Evolutionary conservation across 2,797 vertebrate species (phyloP), one percentile per base, ranked within the genome.

Genomic region (Nyctibius grandis): DNA sequence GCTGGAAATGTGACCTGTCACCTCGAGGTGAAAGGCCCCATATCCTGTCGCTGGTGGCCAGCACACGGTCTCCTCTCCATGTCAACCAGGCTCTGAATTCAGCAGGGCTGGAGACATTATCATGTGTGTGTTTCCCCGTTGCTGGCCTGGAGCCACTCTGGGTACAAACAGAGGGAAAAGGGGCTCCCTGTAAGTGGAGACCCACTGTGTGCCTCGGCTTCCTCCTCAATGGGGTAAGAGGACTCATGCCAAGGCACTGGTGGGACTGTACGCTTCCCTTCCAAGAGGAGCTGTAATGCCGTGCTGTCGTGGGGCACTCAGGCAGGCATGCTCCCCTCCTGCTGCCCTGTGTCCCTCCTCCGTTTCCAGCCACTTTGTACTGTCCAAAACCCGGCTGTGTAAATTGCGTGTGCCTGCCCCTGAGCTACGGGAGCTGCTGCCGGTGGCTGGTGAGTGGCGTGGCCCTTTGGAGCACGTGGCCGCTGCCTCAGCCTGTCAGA

Each of bases 381-480:
- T 0, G 51, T 31, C 29, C 64, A 12, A 85, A 60, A 8, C 9
- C 4, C 1, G 0, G 1, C 17, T 4, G 3, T 63, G 75, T 29
- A 57, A 26, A 2, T 7, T 20, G 26, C 4, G 4, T 42, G 42
- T 31, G 5, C 26, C 56, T 61, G 34, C 78, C 33, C 82, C 1
- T 4, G 70, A 33, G 61, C 61, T 18, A 0, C 28, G 14, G 60
- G 74, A n/a, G 2, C 28, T 34, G 88, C 78, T 87, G 51, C 31
- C 21, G 56, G 60, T 25, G 65, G 36, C 60, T 63, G 56, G 33
- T 38, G 82, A 57, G 47, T 9, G 1, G 29, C 3, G 26, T 48
- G 67, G 29, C n/a, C 31, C 33, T 72, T 42, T 0, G 0, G 65
- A 69, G 44, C 0, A 0, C 2, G 0, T 9, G 61, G 44, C 68